A percentile compares a stretch with the other conserved stretches of the same genome.
Evolutionary conservation across 2,797 vertebrate genomes (phyloP).

Genomic region (Gobionotothen gibberifrons): DNA sequence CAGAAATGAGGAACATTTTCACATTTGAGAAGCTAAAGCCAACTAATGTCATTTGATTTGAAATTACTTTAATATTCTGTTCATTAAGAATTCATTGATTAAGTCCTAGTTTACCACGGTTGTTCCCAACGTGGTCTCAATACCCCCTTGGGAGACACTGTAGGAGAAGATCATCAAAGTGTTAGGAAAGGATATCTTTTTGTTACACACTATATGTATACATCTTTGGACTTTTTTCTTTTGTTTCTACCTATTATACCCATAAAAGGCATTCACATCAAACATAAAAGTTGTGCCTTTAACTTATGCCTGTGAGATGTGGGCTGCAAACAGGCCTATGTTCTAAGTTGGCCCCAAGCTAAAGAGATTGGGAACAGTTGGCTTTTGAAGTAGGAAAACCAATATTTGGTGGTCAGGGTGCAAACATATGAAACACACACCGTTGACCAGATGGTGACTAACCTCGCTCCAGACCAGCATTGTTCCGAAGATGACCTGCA

Average conservation of each 20-base stretch:
- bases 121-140: neutral
- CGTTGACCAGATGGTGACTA: slow-evolving; percentile 27
- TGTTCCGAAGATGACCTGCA: slow-evolving; percentile 94
- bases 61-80: neutral
- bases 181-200: neutral
- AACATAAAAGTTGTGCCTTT: neutral
- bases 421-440: neutral
- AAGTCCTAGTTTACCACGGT: neutral
- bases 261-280: neutral
- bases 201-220: neutral
- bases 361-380: neutral
- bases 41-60: neutral
- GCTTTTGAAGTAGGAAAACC: too few species aligned
- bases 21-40: neutral
- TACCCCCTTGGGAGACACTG: neutral
- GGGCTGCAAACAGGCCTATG: neutral
- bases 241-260: neutral
- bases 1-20: neutral
- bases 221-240: neutral
- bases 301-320: neutral
- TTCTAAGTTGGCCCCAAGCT: neutral
- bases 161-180: neutral
- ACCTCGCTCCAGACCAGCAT: slow-evolving; percentile 96
- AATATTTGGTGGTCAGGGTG: neutral
- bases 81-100: neutral